Evolutionary conservation across 1,140 invertebrate species (phyloP), one percentile per base, ranked within the genome.

Genomic region (Oppia nitens): DNA sequence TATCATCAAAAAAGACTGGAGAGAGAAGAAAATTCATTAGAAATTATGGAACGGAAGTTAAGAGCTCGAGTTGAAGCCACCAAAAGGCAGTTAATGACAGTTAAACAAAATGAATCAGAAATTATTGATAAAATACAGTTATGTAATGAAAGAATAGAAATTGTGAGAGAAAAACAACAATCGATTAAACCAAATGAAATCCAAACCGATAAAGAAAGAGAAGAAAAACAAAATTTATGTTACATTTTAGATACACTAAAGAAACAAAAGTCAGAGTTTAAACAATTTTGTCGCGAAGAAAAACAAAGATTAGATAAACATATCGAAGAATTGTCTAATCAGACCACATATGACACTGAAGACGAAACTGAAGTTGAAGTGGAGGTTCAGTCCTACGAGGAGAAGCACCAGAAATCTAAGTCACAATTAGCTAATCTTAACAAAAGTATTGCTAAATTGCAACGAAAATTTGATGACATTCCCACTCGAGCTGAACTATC

Each of bases 401-500:
- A 60, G 14, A 60, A 58, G 25, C 29, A 54, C 17, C 2, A 6
- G 9, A 55, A 57, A 55, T 25, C 59, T n/a, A 60, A 55, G 14
- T 66, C 68, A 62, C 24, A 64, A 48, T 40, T 59, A 47, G 59
- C 61, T 27, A 48, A 57, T 14, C 50, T 50, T 25, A 64, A 59
- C 51, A 63, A 55, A 62, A 47, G 27, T n/a, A 24, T 94, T 48
- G 79, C 86, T 1, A 74, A 78, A 1, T 76, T 87, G 62, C 82
- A 81, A 67, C 74, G 83, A 62, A 85, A 83, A 72, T 76, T 89
- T 47, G 94, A 97, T 70, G 86, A 91, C 66, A 81, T 94, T 55
- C 94, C 94, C 0, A 84, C 87, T 28, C 77, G 89, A 64, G 85
- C 85, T 0, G 94, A 98, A 72, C 73, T 98, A 21, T 80, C 85